Conservation (phyloP, 2,888 invertebrate genomes). For the Amitus sp. region DNA sequence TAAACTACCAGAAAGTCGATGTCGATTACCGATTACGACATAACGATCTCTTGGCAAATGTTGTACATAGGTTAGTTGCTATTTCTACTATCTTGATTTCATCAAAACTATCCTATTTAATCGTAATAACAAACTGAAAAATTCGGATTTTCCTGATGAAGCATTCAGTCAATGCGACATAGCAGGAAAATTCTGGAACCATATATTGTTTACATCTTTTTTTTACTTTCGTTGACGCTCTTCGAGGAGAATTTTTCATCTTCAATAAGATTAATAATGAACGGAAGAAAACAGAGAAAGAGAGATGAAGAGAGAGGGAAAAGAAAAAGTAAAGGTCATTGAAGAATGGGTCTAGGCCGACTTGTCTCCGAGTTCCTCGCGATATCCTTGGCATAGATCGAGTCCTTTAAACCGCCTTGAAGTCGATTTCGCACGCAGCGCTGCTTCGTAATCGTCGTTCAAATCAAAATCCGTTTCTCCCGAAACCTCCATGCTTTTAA, state of each 20-base stretch:
- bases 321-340: slow-evolving; percentile 39
- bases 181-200: too few relatives aligned
- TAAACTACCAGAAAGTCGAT: slow-evolving; percentile 92
- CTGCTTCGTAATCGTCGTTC: slow-evolving; percentile 19
- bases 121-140: too few relatives aligned
- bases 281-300: neutral
- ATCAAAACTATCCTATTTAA: too few relatives aligned
- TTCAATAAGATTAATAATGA: neutral
- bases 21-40: slow-evolving; percentile 92
- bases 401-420: slow-evolving; percentile 24
- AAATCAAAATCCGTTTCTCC: too few relatives aligned
- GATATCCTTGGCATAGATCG: slow-evolving; percentile 56
- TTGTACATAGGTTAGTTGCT: slow-evolving; percentile 86
- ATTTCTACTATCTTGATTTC: neutral
- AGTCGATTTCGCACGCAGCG: slow-evolving; percentile 38
- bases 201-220: too few relatives aligned
- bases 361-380: slow-evolving; percentile 29
- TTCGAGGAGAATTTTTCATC: neutral
- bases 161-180: too few relatives aligned
- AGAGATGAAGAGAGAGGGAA: slow-evolving; percentile 30
- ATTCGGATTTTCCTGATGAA: too few relatives aligned
- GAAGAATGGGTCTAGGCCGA: slow-evolving; percentile 44
- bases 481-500: slow-evolving; percentile 15
- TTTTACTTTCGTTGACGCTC: neutral
- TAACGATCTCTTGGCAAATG: slow-evolving; percentile 92